Percentiles rank a stretch among this genome's conserved stretches.
These are phyloP conservation scores for Sminthopsis crassicaudata DNA, from an alignment of 2,113 vertebrate species.

Conservation along the genomic window DNA sequence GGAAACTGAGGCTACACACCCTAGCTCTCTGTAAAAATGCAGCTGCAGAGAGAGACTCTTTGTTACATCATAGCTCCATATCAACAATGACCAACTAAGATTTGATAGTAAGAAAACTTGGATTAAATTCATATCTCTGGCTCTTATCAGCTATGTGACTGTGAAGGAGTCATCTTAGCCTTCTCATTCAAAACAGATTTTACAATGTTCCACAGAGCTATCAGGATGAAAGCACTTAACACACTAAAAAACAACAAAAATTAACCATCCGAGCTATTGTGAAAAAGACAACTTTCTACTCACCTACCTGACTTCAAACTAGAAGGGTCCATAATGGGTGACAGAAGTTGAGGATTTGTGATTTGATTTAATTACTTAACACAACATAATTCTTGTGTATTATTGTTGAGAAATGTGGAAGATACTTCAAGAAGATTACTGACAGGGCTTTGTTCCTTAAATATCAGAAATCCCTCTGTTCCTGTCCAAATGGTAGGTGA, in stretches of 20 bases:
- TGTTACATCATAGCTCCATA: neutral
- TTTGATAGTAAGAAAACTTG: no score
- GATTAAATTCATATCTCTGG: neutral
- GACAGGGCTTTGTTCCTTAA: neutral
- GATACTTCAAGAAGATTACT: neutral
- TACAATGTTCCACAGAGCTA: neutral
- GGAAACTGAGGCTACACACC: neutral
- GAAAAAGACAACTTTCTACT: neutral
- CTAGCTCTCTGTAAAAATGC: neutral
- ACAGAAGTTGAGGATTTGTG: neutral
- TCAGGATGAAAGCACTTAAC: neutral
- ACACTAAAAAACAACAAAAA: neutral
- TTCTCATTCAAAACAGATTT: neutral
- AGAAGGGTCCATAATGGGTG: neutral
- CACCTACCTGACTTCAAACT: neutral
- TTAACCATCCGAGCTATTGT: neutral
- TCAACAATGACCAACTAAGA: neutral
- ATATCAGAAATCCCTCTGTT: neutral
- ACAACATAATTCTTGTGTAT: neutral
- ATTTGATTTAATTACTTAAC: neutral
- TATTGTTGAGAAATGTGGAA: neutral
- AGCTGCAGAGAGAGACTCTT: neutral
- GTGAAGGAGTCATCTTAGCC: neutral
- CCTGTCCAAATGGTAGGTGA: neutral
- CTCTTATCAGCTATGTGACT: neutral